Base-by-base conservation (phyloP, 2,888 invertebrate genomes). In the Pandemis cinnamomeana region DNA sequence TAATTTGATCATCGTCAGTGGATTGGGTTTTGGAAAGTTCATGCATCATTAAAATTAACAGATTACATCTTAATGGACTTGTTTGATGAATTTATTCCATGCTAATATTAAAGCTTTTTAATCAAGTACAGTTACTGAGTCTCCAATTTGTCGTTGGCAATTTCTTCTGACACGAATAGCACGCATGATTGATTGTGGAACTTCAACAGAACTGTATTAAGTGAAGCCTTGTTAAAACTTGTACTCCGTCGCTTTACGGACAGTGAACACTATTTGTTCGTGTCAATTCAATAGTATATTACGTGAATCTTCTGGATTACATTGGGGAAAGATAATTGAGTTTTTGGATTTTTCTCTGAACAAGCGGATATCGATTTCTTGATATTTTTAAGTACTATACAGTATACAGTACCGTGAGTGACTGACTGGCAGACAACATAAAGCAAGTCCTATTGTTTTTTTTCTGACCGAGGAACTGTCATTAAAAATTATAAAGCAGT, bases 151-250 rank as follows among this genome's bases (percentile, higher is more conserved):
- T 64, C 41, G 63, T 53, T 64, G n/a, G 62, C n/a, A 71, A 58
- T 64, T 44, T 55, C 53, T 55, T 64, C 46, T 46, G 36, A 44
- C 64, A 11, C 36, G 11, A 36, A 64, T 36, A 46, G 44, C 46
- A 46, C 15, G 55, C 41, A 41, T 64, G 71, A 71, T 71, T 71
- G 55, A 71, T 64, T 44, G 36, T 63, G 53, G n/a, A 70, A 53
- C 36, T 51, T 42, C 5, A 13, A 8, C 51, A 62, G 44, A 55
- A 36, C 13, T 36, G n/a, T 36, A 46, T 15, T 55, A n/a, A 46
- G 15, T 11, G 58, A 60, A 44, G 51, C 51, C 66, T 41, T 36
- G n/a, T 36, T 36, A 41, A 36, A 36, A 66, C 36, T 46, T 48
- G 20, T 27, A 51, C 13, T 10, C 2, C n/a, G 15, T 15, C 44